These are phyloP conservation scores for Monarcha castaneiventris DNA, from an alignment of 2,113 vertebrate species.

Conservation along the genomic window DNA sequence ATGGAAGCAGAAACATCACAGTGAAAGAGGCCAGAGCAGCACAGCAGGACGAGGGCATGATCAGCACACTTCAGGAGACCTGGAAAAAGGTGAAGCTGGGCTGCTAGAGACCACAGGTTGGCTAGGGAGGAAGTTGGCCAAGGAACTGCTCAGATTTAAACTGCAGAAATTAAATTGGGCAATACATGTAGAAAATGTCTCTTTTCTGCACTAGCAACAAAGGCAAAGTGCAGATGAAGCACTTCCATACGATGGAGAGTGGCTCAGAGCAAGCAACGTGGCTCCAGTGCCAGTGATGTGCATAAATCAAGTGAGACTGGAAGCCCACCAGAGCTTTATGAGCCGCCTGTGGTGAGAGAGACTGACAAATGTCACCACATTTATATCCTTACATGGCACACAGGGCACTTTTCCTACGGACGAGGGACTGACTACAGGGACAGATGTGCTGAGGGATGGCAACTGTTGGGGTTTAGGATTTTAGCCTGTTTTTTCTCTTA, in stretches of 20 bases:
- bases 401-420: background rate
- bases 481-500: too few relatives aligned
- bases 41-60: rapidly evolving
- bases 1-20: background rate
- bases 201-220: background rate
- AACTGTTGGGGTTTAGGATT: too few relatives aligned
- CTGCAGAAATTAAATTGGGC: background rate
- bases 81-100: background rate
- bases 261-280: background rate
- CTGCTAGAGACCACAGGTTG: background rate
- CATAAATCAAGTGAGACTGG: background rate
- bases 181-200: background rate
- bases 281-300: background rate
- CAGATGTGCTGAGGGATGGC: background rate
- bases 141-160: background rate
- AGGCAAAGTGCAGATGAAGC: background rate
- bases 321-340: background rate
- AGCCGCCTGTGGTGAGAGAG: background rate
- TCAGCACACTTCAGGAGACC: background rate
- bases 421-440: rapidly evolving
- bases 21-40: background rate
- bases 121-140: background rate
- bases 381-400: background rate
- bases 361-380: background rate
- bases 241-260: rapidly evolving